phyloP scores from a whole-genome alignment of 1,140 invertebrate genomes.

The Tetramorium simillimum region DNA sequence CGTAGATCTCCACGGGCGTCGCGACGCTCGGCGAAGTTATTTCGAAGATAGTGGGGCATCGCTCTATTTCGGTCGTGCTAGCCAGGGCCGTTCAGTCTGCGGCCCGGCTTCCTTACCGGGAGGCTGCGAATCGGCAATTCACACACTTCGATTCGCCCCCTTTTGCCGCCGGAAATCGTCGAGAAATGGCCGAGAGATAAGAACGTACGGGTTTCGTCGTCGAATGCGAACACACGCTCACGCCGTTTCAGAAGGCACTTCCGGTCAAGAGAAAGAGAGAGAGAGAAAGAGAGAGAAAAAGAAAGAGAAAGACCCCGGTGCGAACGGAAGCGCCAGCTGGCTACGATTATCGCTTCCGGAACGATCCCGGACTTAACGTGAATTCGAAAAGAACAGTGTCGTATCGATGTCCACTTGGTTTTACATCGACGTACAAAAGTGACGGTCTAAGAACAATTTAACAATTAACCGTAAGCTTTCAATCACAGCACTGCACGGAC shows the following conservation, averaged over 20 bases:
- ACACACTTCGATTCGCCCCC: slow-evolving; percentile 22
- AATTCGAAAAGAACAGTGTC: slow-evolving; percentile 14
- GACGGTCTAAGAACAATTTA: background rate
- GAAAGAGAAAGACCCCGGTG: background rate
- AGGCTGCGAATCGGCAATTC: slow-evolving; percentile 63
- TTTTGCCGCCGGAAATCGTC: slow-evolving; percentile 1
- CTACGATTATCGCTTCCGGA: slow-evolving; percentile 10
- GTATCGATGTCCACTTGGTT: background rate
- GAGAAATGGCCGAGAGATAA: slow-evolving; percentile 24
- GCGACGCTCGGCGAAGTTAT: slow-evolving; percentile 71
- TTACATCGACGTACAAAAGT: background rate
- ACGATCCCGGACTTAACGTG: background rate
- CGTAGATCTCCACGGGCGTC: slow-evolving; percentile 55
- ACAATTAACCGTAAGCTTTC: background rate
- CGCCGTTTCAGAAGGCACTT: slow-evolving; percentile 10
- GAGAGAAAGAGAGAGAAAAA: slow-evolving; percentile 40
- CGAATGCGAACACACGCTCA: background rate
- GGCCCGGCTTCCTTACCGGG: slow-evolving; percentile 77
- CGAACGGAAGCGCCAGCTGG: slow-evolving; percentile 13
- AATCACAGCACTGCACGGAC: background rate
- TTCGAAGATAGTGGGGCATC: slow-evolving; percentile 75
- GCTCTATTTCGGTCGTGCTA: slow-evolving; percentile 82
- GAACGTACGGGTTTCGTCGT: background rate
- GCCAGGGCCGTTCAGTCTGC: slow-evolving; percentile 81
- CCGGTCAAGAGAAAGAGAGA: slow-evolving; percentile 55